Evolutionary conservation across 1,140 invertebrate genomes (phyloP), one percentile per base, ranked within the genome.

Genomic region (Cydia fagiglandana): DNA sequence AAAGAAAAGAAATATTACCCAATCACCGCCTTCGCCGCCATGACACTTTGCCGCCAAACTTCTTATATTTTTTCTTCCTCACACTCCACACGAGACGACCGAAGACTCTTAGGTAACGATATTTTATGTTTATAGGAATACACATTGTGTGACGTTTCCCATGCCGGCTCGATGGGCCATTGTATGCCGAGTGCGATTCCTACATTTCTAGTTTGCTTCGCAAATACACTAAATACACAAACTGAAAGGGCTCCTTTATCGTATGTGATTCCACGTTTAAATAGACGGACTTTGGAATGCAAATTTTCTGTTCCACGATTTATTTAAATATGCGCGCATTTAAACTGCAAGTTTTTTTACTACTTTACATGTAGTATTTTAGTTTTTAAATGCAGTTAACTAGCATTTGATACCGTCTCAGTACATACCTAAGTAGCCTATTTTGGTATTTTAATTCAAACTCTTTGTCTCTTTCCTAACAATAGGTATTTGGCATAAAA

Each of bases 21-120:
- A 68, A 83, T 85, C 74, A 91, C 76, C 28, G 61, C 45, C 81
- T 47, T 30, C 81, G 83, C 70, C 84, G 85, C 89, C 89, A 91
- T 91, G 79, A 80, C 79, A 86, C 83, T 78, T 80, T 87, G 53
- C 79, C 75, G 68, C 83, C 84, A 81, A 91, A 88, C 64, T 82
- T 87, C 79, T 83, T 88, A 76, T 90, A 89, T 34, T 90, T 91
- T 70, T 81, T 87, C 76, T 83, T 79, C n/a, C 79, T 20, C 3
- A 68, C 81, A 15, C 81, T 89, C 68, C 83, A 73, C 24, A 86
- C 28, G 34, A 82, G 64, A 17, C 83, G 78, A 41, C 81, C 68
- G 38, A 89, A 74, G 74, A 88, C 20, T 75, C 81, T 85, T 56
- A 85, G 77, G 74, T 83, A 85, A 20, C 73, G 73, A 28, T 82